These are phyloP conservation scores for Ceratina australensis DNA, from an alignment of 1,140 invertebrate genomes.

Conservation along the genomic window DNA sequence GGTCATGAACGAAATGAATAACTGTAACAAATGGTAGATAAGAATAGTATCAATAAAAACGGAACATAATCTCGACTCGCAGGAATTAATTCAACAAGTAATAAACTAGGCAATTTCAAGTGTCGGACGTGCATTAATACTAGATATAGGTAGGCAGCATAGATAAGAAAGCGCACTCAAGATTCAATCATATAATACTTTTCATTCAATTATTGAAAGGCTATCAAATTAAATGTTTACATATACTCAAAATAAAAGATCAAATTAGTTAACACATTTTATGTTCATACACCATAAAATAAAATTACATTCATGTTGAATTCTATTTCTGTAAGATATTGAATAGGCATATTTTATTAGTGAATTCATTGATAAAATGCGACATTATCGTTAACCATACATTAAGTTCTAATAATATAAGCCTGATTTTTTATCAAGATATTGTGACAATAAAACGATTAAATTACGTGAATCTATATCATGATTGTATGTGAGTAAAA, in stretches of 20 bases:
- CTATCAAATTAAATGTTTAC: background rate
- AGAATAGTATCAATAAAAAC: background rate
- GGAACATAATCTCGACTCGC: background rate
- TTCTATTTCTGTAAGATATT: too few relatives aligned
- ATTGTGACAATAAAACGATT: too few relatives aligned
- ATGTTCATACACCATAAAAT: too few relatives aligned
- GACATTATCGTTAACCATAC: background rate
- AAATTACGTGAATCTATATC: background rate
- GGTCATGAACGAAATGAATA: constrained; percentile 8
- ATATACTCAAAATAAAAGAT: background rate
- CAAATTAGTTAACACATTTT: too few relatives aligned
- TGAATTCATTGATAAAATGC: too few relatives aligned
- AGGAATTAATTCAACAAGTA: constrained; percentile 19
- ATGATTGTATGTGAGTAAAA: background rate
- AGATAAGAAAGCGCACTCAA: background rate
- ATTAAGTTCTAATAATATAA: background rate
- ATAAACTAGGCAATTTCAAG: background rate
- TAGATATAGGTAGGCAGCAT: background rate
- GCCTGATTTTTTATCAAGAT: too few relatives aligned
- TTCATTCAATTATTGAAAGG: background rate
- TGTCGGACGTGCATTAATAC: background rate
- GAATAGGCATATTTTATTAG: too few relatives aligned
- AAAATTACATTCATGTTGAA: too few relatives aligned
- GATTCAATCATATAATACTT: too few relatives aligned
- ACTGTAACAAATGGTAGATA: background rate